Percentiles rank a stretch among this genome's conserved stretches.
Evolutionary conservation across 2,797 vertebrate genomes (phyloP).

Genomic region (Acrossocheilus wenchowensis): DNA sequence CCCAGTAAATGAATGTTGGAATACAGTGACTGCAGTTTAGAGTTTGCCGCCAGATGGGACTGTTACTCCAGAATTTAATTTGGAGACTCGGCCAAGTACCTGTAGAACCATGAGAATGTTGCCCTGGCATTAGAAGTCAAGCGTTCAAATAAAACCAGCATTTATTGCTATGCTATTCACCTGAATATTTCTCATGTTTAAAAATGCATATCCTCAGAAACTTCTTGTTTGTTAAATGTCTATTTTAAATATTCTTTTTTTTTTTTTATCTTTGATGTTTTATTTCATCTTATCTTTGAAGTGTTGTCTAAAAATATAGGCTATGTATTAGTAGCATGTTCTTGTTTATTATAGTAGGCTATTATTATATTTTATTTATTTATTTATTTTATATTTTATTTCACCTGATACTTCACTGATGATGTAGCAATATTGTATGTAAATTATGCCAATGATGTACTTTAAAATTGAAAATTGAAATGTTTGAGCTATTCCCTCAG

Average conservation of each 20-base stretch:
- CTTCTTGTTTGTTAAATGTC: not conserved
- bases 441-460: not conserved
- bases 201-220: not conserved
- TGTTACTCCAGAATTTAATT: not conserved
- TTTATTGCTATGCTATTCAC: not conserved
- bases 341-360: not conserved
- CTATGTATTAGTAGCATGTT: not conserved
- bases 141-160: not conserved
- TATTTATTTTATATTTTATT: not conserved
- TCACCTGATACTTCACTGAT: not conserved
- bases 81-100: not conserved
- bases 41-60: not conserved
- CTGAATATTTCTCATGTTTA: not conserved
- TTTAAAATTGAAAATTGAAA: not conserved
- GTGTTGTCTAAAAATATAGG: not conserved
- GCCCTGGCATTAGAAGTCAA: not conserved
- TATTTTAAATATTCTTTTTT: not conserved
- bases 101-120: not conserved
- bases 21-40: not conserved
- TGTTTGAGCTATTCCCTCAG: not conserved
- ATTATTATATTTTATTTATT: not conserved
- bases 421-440: not conserved
- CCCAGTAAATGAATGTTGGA: not conserved
- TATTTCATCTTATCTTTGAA: not conserved
- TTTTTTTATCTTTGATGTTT: not conserved